Evolutionary conservation across 2,797 vertebrate species (phyloP).

Genomic region (Falco biarmicus): DNA sequence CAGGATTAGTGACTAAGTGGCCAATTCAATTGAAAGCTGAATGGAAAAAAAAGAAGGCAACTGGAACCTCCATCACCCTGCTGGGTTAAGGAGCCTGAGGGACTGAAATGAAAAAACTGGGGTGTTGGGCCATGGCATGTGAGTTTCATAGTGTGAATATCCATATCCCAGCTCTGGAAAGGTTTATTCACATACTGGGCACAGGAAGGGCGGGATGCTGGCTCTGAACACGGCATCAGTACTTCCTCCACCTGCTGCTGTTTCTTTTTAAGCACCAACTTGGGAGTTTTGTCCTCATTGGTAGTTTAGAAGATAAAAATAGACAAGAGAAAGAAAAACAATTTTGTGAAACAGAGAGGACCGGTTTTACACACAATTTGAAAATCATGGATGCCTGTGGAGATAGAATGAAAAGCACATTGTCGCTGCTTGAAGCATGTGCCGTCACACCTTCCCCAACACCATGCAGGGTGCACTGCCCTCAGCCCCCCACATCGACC

Average conservation of each 20-base stretch:
- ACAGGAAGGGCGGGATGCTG: not conserved
- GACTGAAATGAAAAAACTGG: not conserved
- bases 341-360: not conserved
- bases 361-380: not conserved
- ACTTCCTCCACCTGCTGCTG: not conserved
- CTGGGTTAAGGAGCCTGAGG: not conserved
- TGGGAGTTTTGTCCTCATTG: not conserved
- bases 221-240: not conserved
- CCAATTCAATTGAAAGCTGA: not conserved
- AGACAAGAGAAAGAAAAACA: not conserved
- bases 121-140: rapidly evolving
- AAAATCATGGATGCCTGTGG: not conserved
- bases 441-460: not conserved
- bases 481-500: not conserved
- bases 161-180: not conserved
- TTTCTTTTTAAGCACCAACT: not conserved
- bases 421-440: not conserved
- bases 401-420: not conserved
- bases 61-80: not conserved
- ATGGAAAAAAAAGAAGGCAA: not conserved
- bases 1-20: not conserved
- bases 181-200: not conserved
- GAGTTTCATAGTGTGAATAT: not conserved
- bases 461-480: no score
- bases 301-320: not conserved